phyloP scores from a whole-genome alignment of 2,797 vertebrate genomes.

The Sebastes reedi region DNA sequence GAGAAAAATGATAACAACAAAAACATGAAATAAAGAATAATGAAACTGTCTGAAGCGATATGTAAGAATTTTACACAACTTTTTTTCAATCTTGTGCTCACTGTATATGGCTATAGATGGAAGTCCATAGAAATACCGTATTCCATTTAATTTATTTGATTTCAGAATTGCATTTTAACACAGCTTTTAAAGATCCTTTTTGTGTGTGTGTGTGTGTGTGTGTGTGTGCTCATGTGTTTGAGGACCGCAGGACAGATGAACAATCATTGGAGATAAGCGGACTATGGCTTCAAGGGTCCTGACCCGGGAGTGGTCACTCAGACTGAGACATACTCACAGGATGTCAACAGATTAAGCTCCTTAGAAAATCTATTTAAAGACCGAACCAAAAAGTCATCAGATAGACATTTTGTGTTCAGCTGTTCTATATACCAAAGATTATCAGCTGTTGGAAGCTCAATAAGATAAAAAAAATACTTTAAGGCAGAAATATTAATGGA shows the following conservation, averaged over 20 bases:
- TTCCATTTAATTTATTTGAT: background rate
- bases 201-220: background rate
- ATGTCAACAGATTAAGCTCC: conserved; percentile 73
- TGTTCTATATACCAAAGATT: background rate
- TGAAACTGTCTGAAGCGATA: background rate
- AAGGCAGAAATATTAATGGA: background rate
- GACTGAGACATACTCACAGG: conserved; percentile 54
- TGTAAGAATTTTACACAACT: background rate
- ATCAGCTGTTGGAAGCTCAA: background rate
- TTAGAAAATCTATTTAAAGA: conserved; percentile 70
- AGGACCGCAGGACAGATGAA: conserved; percentile 35
- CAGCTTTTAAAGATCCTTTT: background rate
- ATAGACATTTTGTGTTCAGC: conserved; percentile 41
- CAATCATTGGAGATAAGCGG: conserved; percentile 56
- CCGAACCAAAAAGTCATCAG: conserved; percentile 45
- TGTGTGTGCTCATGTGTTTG: background rate
- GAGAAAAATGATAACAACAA: background rate
- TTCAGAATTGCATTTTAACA: background rate
- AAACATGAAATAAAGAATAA: background rate
- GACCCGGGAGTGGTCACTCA: conserved; percentile 58
- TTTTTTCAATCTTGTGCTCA: background rate
- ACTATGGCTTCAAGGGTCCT: conserved; percentile 51
- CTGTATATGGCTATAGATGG: background rate
- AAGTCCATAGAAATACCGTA: background rate
- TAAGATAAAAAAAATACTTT: background rate